Conservation (phyloP, 2,113 vertebrate species). For the Ia io region DNA sequence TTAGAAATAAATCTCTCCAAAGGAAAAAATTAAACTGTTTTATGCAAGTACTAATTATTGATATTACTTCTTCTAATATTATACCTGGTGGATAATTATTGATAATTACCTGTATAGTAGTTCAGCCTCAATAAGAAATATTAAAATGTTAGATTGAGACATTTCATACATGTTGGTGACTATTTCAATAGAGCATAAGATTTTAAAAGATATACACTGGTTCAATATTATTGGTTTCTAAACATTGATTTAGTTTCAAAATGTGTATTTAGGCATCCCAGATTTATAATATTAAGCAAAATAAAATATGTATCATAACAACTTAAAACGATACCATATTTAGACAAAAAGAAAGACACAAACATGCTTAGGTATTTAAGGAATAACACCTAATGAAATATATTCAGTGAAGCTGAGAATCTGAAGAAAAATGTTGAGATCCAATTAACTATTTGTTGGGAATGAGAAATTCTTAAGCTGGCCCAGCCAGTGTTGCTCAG, state of each 20-base stretch:
- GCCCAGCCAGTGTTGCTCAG: too few species aligned
- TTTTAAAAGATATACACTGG: neutral
- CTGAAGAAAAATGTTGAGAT: neutral
- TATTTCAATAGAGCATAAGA: neutral
- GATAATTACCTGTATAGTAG: constrained; percentile 29
- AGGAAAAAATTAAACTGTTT: constrained; percentile 46
- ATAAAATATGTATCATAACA: neutral
- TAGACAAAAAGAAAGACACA: neutral
- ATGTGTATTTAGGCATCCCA: neutral
- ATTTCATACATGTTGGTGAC: neutral
- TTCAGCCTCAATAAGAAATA: constrained; percentile 21
- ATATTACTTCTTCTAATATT: constrained; percentile 46
- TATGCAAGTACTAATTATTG: constrained; percentile 51
- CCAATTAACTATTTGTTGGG: rapidly evolving
- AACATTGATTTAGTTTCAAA: neutral
- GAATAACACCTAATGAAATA: neutral
- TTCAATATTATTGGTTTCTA: neutral
- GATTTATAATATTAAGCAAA: neutral
- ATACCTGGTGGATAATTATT: constrained; percentile 49
- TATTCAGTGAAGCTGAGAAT: neutral
- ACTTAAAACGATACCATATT: neutral
- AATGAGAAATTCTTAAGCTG: neutral
- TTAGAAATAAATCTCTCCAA: constrained; percentile 55
- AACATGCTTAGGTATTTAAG: neutral
- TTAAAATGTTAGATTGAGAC: neutral